phyloP scores from a whole-genome alignment of 2,888 invertebrate genomes.

The Xestia xanthographa region DNA sequence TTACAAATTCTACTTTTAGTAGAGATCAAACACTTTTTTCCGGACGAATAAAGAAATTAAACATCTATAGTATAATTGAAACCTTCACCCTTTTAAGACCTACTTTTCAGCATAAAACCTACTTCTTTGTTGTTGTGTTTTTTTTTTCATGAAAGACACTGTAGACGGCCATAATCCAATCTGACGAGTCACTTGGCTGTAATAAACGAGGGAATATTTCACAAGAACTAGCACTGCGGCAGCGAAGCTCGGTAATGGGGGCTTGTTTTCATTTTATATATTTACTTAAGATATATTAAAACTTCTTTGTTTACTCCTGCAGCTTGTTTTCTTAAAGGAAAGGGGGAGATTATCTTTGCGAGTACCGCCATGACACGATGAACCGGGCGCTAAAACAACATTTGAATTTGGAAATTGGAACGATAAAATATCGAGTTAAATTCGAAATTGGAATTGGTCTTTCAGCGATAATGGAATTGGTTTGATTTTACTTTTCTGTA shows the following conservation, averaged over 20 bases:
- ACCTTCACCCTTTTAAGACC: conserved; percentile 35
- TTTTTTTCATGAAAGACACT: conserved; percentile 28
- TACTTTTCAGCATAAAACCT: conserved; percentile 45
- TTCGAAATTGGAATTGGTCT: conserved; percentile 17
- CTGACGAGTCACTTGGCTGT: conserved; percentile 58
- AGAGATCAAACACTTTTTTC: conserved; percentile 11
- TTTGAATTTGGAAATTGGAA: conserved; percentile 33
- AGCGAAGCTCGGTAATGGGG: conserved; percentile 47
- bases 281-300: conserved; percentile 47
- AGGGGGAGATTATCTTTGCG: conserved; percentile 12
- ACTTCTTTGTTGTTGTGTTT: conserved; percentile 31
- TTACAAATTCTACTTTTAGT: background rate
- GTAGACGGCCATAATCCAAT: conserved; percentile 55
- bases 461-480: background rate
- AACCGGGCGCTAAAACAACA: conserved; percentile 13
- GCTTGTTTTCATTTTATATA: conserved; percentile 49
- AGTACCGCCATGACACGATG: conserved; percentile 3
- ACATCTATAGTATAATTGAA: conserved; percentile 11
- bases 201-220: conserved; percentile 63
- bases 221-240: conserved; percentile 46
- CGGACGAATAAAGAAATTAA: conserved; percentile 28
- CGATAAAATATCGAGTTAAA: conserved; percentile 3
- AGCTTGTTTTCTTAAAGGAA: conserved; percentile 5
- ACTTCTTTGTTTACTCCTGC: conserved; percentile 25
- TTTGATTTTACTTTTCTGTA: background rate